Conservation (phyloP, 2,888 invertebrate genomes). For the Macroteleia sp. region DNA sequence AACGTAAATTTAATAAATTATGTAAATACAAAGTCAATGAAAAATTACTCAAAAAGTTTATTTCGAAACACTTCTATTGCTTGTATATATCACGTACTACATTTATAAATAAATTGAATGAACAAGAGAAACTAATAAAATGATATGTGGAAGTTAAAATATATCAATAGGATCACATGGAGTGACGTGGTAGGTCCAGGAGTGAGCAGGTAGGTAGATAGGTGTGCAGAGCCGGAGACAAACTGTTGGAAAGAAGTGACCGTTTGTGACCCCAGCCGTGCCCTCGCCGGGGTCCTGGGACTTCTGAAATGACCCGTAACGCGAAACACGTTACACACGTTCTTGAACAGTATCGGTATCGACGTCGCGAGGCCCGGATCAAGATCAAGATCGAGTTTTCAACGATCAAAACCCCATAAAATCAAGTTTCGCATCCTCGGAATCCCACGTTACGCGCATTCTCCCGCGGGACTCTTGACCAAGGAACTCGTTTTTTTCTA, state of each 20-base stretch:
- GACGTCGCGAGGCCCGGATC: constrained; percentile 50
- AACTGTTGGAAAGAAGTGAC: constrained; percentile 70
- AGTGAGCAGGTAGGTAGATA: constrained; percentile 36
- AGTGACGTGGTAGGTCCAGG: constrained; percentile 46
- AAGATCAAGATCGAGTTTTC: constrained; percentile 70
- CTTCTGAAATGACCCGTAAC: constrained; percentile 72
- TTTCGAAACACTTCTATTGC: too few species aligned
- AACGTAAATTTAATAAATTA: too few species aligned
- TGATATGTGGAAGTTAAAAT: not conserved
- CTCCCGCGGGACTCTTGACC: constrained; percentile 67
- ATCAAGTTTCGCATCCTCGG: constrained; percentile 67
- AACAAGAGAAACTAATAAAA: too few species aligned
- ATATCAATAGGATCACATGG: constrained; percentile 2
- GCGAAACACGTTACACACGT: constrained; percentile 77
- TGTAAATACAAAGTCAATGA: too few species aligned
- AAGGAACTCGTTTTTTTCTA: constrained; percentile 68
- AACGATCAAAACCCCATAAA: constrained; percentile 61
- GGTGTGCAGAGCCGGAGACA: constrained; percentile 56
- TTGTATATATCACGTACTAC: too few species aligned
- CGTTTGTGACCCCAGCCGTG: constrained; percentile 71
- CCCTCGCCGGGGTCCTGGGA: constrained; percentile 67
- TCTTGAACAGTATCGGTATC: constrained; percentile 61
- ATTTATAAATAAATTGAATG: too few species aligned
- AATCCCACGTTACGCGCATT: constrained; percentile 61
- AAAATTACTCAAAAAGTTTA: too few species aligned